phyloP scores from a whole-genome alignment of 2,113 vertebrate species.

The Vulpes vulpes region DNA sequence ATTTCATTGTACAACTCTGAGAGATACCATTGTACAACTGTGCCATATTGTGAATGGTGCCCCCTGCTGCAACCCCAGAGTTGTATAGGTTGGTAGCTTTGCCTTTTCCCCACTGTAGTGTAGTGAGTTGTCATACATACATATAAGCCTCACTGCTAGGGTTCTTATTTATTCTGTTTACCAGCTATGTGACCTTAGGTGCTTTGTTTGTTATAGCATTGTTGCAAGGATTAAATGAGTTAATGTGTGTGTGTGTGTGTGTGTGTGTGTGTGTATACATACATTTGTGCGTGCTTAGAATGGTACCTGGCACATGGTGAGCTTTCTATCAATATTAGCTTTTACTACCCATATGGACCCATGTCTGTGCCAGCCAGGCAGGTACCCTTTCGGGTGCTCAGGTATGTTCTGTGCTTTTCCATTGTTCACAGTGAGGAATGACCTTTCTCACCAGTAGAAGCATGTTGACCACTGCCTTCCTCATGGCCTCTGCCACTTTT shows the following conservation, averaged over 20 bases:
- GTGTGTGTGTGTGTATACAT: neutral
- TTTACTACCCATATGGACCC: neutral
- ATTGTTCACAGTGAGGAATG: slow-evolving; percentile 22
- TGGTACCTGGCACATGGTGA: slow-evolving; percentile 6
- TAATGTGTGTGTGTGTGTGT: neutral
- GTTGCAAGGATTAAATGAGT: slow-evolving; percentile 36
- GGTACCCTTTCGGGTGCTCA: neutral
- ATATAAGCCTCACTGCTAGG: neutral
- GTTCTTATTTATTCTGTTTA: slow-evolving; percentile 25
- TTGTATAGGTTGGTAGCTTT: neutral
- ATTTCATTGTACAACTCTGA: neutral
- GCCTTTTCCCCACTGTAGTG: neutral
- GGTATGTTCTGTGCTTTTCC: neutral
- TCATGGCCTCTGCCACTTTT: neutral
- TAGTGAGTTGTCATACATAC: neutral
- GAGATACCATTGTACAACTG: neutral
- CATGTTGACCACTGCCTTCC: neutral
- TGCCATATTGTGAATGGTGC: slow-evolving; percentile 8
- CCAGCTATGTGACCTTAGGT: slow-evolving; percentile 14
- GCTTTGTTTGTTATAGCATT: neutral
- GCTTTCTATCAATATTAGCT: slow-evolving; percentile 29
- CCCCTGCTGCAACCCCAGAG: neutral
- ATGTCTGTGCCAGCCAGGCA: neutral
- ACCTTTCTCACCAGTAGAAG: neutral
- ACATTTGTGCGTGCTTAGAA: neutral